Conservation (phyloP, 1,140 invertebrate genomes). For the Heliconius nattereri region DNA sequence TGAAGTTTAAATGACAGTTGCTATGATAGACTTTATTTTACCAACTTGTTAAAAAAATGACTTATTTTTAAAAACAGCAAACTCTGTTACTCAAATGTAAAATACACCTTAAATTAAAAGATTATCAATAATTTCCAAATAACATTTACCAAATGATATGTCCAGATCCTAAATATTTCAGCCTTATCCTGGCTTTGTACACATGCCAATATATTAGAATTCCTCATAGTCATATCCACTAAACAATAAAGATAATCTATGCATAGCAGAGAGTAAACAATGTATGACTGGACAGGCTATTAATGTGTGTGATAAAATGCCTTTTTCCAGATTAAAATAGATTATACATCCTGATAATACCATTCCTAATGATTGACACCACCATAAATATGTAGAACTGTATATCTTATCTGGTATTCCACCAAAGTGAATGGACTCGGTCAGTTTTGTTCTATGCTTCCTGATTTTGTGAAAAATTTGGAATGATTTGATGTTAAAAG, state of each 20-base stretch:
- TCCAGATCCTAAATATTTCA: too few relatives aligned
- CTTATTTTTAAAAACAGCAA: too few relatives aligned
- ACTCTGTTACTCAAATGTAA: too few relatives aligned
- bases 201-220: constrained; percentile 2
- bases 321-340: constrained; percentile 56
- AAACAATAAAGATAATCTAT: constrained; percentile 41
- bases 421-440: constrained; percentile 36
- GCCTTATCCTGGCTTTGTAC: too few relatives aligned
- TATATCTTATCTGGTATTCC: constrained; percentile 48
- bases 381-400: constrained; percentile 39
- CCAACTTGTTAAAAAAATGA: too few relatives aligned
- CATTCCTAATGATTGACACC: constrained; percentile 45
- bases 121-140: too few relatives aligned
- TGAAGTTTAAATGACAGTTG: too few relatives aligned
- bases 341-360: constrained; percentile 49
- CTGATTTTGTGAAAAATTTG: not conserved
- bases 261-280: constrained; percentile 52
- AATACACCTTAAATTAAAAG: too few relatives aligned
- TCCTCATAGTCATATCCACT: constrained; percentile 4
- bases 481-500: not conserved
- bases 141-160: too few relatives aligned
- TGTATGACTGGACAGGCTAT: constrained; percentile 52
- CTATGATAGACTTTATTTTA: too few relatives aligned
- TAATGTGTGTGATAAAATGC: constrained; percentile 53
- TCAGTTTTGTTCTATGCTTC: constrained; percentile 12